A percentile compares a stretch with the other conserved stretches of the same genome.
Evolutionary conservation across 1,140 invertebrate species (phyloP).

Genomic region (Phenacoccus solenopsis): DNA sequence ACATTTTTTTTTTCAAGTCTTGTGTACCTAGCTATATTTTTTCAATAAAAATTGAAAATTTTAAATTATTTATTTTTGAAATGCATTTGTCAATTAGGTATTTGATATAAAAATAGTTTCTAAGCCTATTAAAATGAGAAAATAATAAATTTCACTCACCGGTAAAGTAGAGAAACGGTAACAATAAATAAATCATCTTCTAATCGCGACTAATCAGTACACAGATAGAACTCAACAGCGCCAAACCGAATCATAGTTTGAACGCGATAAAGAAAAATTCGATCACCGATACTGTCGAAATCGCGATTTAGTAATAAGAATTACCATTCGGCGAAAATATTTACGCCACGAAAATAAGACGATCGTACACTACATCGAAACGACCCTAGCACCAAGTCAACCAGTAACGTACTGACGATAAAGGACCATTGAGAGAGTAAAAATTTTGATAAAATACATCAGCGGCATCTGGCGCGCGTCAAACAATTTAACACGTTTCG

Average conservation of each 20-base stretch:
- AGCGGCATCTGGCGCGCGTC: conserved; percentile 13
- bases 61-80: no score
- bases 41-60: no score
- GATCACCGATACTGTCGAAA: background rate
- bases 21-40: no score
- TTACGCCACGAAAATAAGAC: background rate
- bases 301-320: no score
- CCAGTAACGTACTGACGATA: background rate
- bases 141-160: no score
- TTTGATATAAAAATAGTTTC: no score
- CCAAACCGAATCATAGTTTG: no score
- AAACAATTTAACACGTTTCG: background rate
- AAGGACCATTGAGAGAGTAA: background rate
- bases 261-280: background rate
- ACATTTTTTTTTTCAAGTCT: no score
- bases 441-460: background rate
- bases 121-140: no score
- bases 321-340: background rate
- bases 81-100: no score
- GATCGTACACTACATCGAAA: background rate
- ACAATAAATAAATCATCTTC: background rate
- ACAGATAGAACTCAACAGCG: background rate
- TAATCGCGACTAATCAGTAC: background rate
- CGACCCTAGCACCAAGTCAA: background rate
- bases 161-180: background rate